These are phyloP conservation scores for Tenrec ecaudatus DNA, from an alignment of 2,113 vertebrate species.

Conservation along the genomic window DNA sequence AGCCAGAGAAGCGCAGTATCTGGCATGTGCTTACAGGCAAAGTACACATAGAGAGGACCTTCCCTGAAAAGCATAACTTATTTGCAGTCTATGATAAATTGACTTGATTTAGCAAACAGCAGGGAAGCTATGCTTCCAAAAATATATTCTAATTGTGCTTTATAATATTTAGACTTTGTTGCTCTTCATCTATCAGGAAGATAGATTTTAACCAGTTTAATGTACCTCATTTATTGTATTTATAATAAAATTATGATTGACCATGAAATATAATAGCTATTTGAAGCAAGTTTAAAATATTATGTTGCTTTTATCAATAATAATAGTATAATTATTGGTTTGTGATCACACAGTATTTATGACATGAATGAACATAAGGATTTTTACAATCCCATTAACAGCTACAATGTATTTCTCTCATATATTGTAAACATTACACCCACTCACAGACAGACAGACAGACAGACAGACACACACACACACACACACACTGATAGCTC, in stretches of 20 bases:
- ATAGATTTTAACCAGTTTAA: conserved; percentile 1
- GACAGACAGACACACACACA: too few relatives aligned
- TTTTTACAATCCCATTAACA: neutral
- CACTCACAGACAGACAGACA: too few relatives aligned
- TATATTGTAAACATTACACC: neutral
- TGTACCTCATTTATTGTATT: neutral
- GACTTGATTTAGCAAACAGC: neutral
- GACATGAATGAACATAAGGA: neutral
- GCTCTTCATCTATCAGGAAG: neutral
- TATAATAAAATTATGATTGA: conserved; percentile 55
- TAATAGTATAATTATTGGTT: conserved; percentile 14
- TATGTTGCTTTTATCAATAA: neutral
- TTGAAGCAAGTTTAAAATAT: conserved; percentile 7
- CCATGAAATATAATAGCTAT: neutral
- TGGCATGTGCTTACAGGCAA: neutral
- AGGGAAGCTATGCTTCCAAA: neutral
- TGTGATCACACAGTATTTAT: neutral
- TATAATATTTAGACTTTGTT: neutral
- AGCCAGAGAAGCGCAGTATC: neutral
- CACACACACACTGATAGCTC: too few relatives aligned
- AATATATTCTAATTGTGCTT: neutral
- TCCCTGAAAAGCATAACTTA: neutral
- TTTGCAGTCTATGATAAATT: neutral
- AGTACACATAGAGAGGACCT: neutral
- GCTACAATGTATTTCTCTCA: neutral